Evolutionary conservation across 2,888 invertebrate species (phyloP).

Genomic region (Rhagonycha fulva): DNA sequence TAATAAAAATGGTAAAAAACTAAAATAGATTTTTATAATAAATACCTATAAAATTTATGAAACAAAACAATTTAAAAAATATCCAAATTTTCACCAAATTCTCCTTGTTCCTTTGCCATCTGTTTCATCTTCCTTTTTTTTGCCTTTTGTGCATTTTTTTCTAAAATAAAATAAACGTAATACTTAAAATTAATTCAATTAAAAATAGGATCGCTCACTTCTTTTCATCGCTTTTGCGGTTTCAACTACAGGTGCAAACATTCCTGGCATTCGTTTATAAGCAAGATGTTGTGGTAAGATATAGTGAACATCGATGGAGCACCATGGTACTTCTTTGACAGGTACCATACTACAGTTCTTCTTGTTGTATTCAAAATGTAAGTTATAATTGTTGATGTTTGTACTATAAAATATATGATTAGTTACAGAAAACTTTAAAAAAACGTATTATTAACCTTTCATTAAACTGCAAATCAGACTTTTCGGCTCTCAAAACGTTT

Average conservation of each 20-base stretch:
- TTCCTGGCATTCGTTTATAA: slow-evolving; percentile 34
- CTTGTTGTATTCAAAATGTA: slow-evolving; percentile 32
- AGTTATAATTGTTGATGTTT: slow-evolving; percentile 19
- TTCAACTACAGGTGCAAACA: slow-evolving; percentile 30
- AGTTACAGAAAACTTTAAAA: slow-evolving; percentile 1
- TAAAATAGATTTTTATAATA: no score
- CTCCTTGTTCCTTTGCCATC: not conserved
- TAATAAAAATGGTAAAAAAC: no score
- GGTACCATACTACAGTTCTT: slow-evolving; percentile 20
- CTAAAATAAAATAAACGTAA: not conserved
- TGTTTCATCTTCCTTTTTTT: not conserved
- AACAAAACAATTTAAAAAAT: not conserved
- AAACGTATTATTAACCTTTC: slow-evolving; percentile 1
- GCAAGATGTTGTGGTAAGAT: slow-evolving; percentile 33
- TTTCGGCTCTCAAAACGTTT: slow-evolving; percentile 9
- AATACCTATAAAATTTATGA: not conserved
- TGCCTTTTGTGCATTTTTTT: not conserved
- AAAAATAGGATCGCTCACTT: not conserved
- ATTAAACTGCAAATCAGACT: not conserved
- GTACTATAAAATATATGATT: slow-evolving; percentile 8
- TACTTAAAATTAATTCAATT: not conserved
- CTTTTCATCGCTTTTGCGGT: not conserved
- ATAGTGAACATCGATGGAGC: slow-evolving; percentile 36
- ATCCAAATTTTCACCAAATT: not conserved
- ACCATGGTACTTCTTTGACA: slow-evolving; percentile 28